Conservation (phyloP, 2,797 vertebrate genomes). For the Sitta carolinensis region DNA sequence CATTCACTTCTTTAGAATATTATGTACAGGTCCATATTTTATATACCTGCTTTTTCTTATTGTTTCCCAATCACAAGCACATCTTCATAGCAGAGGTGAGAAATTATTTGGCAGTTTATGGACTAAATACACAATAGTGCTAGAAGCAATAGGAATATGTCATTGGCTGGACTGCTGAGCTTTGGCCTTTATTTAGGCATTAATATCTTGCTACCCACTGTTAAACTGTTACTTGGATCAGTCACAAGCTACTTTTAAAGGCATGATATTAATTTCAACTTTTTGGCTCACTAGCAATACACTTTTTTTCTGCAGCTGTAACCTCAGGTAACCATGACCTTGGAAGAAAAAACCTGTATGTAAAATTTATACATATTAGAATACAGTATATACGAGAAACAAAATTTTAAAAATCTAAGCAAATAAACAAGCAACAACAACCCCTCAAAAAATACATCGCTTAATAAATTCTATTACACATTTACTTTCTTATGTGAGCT, state of each 20-base stretch:
- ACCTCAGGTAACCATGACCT: background rate
- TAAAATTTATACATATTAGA: background rate
- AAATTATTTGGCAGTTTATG: background rate
- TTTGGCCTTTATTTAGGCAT: background rate
- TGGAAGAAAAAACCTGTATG: background rate
- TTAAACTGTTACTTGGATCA: background rate
- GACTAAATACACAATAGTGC: background rate
- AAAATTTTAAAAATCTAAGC: background rate
- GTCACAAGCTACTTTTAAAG: background rate
- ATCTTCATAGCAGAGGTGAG: background rate
- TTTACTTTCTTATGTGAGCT: background rate
- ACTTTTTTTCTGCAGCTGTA: background rate
- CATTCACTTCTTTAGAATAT: background rate
- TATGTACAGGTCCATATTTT: background rate
- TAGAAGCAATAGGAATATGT: background rate
- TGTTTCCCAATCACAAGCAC: background rate
- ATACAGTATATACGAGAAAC: background rate
- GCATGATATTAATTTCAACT: background rate
- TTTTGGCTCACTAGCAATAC: background rate
- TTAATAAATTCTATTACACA: background rate
- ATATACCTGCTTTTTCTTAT: background rate
- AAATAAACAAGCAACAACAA: background rate
- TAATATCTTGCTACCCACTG: background rate
- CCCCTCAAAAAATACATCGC: rapidly evolving
- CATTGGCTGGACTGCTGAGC: background rate